phyloP scores from a whole-genome alignment of 2,888 invertebrate genomes.

The Eristalinus sepulchralis region DNA sequence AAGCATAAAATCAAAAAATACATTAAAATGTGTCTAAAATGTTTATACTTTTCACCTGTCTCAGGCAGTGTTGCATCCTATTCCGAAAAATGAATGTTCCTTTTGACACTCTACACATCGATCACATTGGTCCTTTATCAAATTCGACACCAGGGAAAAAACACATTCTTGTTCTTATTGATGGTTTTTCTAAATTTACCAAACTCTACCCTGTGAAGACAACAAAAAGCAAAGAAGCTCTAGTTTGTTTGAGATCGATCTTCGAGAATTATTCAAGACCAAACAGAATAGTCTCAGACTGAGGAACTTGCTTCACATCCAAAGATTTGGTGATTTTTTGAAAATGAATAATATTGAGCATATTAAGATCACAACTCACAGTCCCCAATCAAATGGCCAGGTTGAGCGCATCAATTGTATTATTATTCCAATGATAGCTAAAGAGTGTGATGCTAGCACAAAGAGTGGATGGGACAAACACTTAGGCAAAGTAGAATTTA shows the following conservation, averaged over 20 bases:
- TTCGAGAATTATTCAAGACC: background rate
- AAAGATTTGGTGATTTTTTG: background rate
- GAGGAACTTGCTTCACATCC: background rate
- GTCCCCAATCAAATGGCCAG: background rate
- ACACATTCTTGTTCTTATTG: background rate
- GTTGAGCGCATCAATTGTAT: background rate
- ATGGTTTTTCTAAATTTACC: constrained; percentile 1
- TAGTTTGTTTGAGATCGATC: background rate
- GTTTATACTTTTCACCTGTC: constrained; percentile 6
- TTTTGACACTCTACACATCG: constrained; percentile 5
- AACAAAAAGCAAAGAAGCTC: background rate
- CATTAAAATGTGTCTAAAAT: constrained; percentile 2
- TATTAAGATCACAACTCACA: background rate
- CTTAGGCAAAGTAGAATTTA: background rate
- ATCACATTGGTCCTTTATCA: constrained; percentile 10
- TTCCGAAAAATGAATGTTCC: constrained; percentile 10
- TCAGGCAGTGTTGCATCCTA: background rate
- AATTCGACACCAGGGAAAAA: background rate
- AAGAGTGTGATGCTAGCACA: background rate
- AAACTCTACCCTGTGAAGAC: background rate
- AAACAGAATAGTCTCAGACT: background rate
- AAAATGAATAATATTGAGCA: background rate
- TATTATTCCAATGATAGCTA: background rate
- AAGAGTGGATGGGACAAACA: background rate
- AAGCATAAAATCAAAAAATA: constrained; percentile 4